Base-by-base conservation (phyloP, 2,797 vertebrate species). In the Galaxias olidus region DNA sequence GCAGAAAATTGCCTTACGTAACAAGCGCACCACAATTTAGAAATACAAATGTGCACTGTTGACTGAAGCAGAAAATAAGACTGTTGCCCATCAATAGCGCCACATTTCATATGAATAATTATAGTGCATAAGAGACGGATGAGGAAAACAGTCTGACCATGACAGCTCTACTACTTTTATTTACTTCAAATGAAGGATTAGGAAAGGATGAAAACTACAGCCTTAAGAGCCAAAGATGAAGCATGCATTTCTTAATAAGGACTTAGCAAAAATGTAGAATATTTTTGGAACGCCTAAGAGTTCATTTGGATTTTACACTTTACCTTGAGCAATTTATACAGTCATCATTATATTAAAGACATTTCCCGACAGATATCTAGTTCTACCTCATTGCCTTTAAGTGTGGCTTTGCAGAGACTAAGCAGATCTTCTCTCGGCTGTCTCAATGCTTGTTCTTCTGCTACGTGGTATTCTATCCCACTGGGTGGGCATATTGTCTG, bases 61-160 rank as follows among this genome's bases (percentile, higher is more conserved):
- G 95, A 98, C 95, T 98, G 96, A 97, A 97, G 95, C 96, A 97
- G 97, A 98, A 99, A 99, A 98, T 99, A 94, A 98, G 95, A 95
- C 92, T 94, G 94, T 95, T 95, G 95, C 94, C 94, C 95, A 95
- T 95, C 94, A 96, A 94, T 94, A 94, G 93, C 93, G 92, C 91
- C 92, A 93, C 95, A 95, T 96, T 92, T 92, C 89, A 90, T 90
- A 91, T 92, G 91, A 92, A 92, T 93, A 93, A 92, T 93, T 92
- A 91, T 90, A 90, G 90, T 87, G 88, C 89, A 88, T 80, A 68
- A 71, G 84, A 82, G 82, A 81, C 84, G 81, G 85, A 86, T 87
- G 87, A 88, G 88, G 79, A 86, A 57, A 89, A 87, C 86, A 90
- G 84, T 87, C 87, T 91, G 84, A 88, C 84, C 88, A 86, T 90